Conservation (phyloP, 2,113 vertebrate genomes). For the Choloepus hoffmanni region DNA sequence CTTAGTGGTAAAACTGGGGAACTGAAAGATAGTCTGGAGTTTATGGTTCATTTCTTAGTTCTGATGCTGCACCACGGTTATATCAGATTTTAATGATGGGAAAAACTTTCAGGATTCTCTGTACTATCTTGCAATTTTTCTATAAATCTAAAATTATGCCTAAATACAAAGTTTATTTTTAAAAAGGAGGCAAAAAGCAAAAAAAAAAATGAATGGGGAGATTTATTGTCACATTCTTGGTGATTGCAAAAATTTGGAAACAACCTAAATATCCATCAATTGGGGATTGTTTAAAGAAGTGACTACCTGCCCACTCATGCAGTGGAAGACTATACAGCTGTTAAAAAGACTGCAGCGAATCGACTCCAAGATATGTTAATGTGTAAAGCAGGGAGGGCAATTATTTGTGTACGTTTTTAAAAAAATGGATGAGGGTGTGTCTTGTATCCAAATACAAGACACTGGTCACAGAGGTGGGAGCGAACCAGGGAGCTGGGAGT, state of each 20-base stretch:
- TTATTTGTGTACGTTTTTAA: not conserved
- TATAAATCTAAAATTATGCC: slow-evolving; percentile 1
- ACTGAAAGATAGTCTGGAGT: not conserved
- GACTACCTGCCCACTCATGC: not conserved
- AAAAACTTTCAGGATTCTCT: not conserved
- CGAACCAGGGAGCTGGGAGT: not conserved
- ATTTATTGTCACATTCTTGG: not conserved
- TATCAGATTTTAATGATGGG: not conserved
- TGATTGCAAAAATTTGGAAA: not conserved
- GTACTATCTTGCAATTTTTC: not conserved
- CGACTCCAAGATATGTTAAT: not conserved
- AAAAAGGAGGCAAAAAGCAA: not conserved
- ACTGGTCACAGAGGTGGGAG: not conserved
- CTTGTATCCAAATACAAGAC: not conserved
- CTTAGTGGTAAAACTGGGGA: not conserved
- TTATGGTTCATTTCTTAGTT: not conserved
- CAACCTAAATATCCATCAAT: not conserved
- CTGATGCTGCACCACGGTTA: not conserved
- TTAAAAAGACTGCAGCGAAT: not conserved
- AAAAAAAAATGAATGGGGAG: not conserved
- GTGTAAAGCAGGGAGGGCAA: not conserved
- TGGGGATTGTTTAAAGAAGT: not conserved
- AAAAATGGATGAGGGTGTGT: not conserved
- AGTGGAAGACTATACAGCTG: not conserved
- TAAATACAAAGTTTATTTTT: not conserved